Evolutionary conservation across 2,113 vertebrate species (phyloP).

Genomic region (Xenopus tropicalis): UCB_Xtro_10.0 CM004447.2:74511001-74511500

Average conservation of each 20-base stretch:
- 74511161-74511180: slow-evolving; percentile 89
- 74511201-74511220: slow-evolving; percentile 81
- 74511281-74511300: slow-evolving; percentile 19
- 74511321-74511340: slow-evolving; percentile 40
- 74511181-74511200: slow-evolving; percentile 76
- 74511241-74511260: slow-evolving; percentile 47
- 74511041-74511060: slow-evolving; percentile 52
- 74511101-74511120: slow-evolving; percentile 62
- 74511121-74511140: slow-evolving; percentile 68
- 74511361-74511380: slow-evolving; percentile 43
- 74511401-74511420: slow-evolving; percentile 63
- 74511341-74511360: slow-evolving; percentile 49
- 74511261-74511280: slow-evolving; percentile 28
- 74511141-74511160: slow-evolving; percentile 68
- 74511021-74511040: slow-evolving; percentile 49
- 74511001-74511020: slow-evolving; percentile 44
- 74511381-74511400: slow-evolving; percentile 50
- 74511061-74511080: slow-evolving; percentile 63
- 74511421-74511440: slow-evolving; percentile 44
- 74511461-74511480: slow-evolving; percentile 49
- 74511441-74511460: slow-evolving; percentile 44
- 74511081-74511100: slow-evolving; percentile 70
- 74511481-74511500: slow-evolving; percentile 37
- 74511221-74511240: slow-evolving; percentile 63
- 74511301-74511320: slow-evolving; percentile 19